Percentiles rank a stretch among this genome's conserved stretches.
Evolutionary conservation across 53 echinoderm and acorn worm species (phyloP).

Genomic region (Temnopleurus reevesii): DNA sequence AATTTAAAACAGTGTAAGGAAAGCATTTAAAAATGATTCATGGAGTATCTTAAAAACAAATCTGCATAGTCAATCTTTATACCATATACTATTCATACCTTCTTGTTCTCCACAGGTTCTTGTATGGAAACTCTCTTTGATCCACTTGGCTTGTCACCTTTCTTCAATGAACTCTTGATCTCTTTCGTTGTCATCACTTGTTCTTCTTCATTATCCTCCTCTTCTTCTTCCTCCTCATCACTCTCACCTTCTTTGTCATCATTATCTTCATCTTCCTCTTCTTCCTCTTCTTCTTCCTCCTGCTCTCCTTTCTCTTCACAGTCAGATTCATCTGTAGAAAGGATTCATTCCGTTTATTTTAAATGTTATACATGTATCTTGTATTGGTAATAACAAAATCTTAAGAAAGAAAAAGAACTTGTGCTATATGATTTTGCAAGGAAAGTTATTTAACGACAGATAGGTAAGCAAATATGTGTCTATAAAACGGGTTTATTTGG

Average conservation of each 20-base stretch:
- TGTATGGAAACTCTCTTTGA: conserved; percentile 55
- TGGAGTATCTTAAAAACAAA: too few relatives aligned
- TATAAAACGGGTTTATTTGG: too few relatives aligned
- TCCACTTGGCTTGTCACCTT: background rate
- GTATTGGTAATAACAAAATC: too few relatives aligned
- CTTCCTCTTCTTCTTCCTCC: background rate
- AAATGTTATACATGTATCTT: too few relatives aligned
- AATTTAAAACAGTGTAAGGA: too few relatives aligned
- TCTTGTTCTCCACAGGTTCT: background rate
- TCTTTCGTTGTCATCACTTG: conserved; percentile 42
- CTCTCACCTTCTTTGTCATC: background rate
- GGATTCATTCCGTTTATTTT: too few relatives aligned
- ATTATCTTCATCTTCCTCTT: background rate
- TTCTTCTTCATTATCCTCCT: conserved; percentile 56
- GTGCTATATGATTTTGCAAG: too few relatives aligned
- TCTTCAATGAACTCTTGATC: conserved; percentile 45
- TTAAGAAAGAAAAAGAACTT: too few relatives aligned
- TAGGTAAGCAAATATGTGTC: too few relatives aligned
- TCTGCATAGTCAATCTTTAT: too few relatives aligned
- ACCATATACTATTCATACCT: conserved; percentile 28
- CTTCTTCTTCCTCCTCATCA: conserved; percentile 67
- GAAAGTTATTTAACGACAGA: too few relatives aligned
- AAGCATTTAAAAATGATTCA: too few relatives aligned
- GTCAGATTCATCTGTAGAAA: conserved; percentile 5
- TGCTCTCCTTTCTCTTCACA: background rate